Base-by-base conservation (phyloP, 2,113 vertebrate species). In the Globicephala melas region DNA sequence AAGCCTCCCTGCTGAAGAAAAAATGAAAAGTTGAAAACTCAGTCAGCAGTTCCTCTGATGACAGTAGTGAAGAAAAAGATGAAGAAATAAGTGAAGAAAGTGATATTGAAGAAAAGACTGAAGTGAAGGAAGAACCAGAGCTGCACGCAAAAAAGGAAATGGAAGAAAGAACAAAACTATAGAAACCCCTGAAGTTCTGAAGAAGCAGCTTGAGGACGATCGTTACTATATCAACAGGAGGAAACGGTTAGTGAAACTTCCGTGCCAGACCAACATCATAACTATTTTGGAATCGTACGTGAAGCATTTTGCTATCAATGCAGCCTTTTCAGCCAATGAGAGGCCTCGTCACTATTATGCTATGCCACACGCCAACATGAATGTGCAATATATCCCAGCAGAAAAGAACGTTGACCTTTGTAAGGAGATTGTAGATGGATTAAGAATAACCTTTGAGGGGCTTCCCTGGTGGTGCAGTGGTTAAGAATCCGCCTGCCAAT, bases 351-450 rank as follows among this genome's bases (percentile, higher is more conserved):
- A 99, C 50, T 99, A 99, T 97, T 99, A 99, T 94, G 99, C 95
- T 85, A 98, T 99, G 91, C 97, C 99, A 2, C 99, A 99, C 82
- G 98, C 97, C 94, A 99, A 98, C 96, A 97, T 99, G 98, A 99
- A 99, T 94, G 99, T 99, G 10, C 99, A 99, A 92, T 99, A 99
- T 91, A 97, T 99, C 68, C 99, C 99, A 50, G 99, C 99, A 80
- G 99, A 99, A 97, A 99, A 99, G 94, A 99, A 99, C 47, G 99
- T 99, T 96, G 99, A 99, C 95, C 98, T 99, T 58, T 99, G 99
- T 98, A 99, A 99, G 98, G 99, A 99, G 98, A 99, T 99, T 99
- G 99, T 99, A 36, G 99, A 99, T 85, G 99, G 99, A 33, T 96
- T 99, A 97, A 99, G 99, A 98, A 99, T 99, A 98, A 99, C 50